These are phyloP conservation scores for Taenioides sp. DNA, from an alignment of 2,797 vertebrate species.

Conservation along the genomic window DNA sequence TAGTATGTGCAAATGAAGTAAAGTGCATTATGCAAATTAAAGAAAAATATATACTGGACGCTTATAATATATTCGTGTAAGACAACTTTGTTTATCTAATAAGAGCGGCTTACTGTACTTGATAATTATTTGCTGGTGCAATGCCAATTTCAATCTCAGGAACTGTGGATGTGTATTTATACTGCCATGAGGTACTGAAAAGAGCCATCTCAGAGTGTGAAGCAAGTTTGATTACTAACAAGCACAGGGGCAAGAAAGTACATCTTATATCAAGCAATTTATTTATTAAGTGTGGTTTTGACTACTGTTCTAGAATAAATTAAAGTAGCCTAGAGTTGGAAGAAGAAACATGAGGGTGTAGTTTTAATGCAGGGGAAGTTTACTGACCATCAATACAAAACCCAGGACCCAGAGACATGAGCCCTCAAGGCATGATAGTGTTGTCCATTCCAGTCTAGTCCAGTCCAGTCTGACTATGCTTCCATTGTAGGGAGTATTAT, in stretches of 20 bases:
- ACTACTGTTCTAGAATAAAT: neutral
- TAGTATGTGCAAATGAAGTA: conserved; percentile 9
- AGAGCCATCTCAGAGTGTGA: conserved; percentile 1
- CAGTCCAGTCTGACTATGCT: no score
- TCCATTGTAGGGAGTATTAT: no score
- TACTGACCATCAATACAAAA: no score
- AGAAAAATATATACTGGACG: neutral
- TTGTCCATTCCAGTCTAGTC: no score
- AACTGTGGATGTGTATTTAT: conserved; percentile 3
- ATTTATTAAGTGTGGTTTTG: neutral
- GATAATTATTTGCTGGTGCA: neutral
- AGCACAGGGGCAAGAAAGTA: neutral
- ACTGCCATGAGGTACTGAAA: neutral
- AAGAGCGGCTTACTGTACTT: neutral
- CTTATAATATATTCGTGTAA: conserved; percentile 1
- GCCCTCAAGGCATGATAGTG: no score
- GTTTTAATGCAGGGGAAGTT: no score
- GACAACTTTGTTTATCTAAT: neutral
- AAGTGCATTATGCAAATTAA: conserved; percentile 6
- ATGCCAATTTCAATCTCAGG: neutral
- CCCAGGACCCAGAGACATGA: no score
- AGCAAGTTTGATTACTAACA: neutral
- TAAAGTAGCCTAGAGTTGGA: no score
- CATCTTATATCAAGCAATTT: neutral
- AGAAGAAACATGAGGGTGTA: no score